phyloP scores from a whole-genome alignment of 2,888 invertebrate species.

The Gisinianus flammeolus region DNA sequence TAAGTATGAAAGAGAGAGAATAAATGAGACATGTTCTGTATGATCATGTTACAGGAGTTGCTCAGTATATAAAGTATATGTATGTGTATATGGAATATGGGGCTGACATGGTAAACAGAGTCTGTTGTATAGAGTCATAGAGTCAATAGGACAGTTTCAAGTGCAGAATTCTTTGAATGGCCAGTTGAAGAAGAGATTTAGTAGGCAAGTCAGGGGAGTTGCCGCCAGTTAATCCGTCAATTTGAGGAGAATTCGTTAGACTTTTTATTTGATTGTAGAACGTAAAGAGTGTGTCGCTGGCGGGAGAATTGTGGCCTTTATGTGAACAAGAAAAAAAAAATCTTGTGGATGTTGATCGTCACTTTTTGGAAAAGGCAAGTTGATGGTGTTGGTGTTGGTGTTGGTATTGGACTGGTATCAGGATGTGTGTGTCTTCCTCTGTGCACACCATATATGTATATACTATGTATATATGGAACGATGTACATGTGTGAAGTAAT shows the following conservation, averaged over 20 bases:
- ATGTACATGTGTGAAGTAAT: constrained; percentile 11
- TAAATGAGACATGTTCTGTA: too few relatives aligned
- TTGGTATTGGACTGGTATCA: not conserved
- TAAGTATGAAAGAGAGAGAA: too few relatives aligned
- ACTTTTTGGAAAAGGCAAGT: not conserved
- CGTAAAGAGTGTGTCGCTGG: constrained; percentile 6
- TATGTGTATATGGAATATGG: too few relatives aligned
- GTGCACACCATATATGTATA: too few relatives aligned
- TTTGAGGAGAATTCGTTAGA: constrained; percentile 22
- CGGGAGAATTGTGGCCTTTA: not conserved
- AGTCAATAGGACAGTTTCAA: too few relatives aligned
- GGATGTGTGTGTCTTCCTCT: not conserved
- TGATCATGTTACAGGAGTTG: too few relatives aligned
- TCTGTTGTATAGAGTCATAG: too few relatives aligned
- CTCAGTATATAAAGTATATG: too few relatives aligned
- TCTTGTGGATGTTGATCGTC: not conserved
- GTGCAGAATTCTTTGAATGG: too few relatives aligned
- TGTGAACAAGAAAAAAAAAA: not conserved
- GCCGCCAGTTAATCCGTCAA: constrained; percentile 28
- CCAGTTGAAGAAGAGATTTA: not conserved
- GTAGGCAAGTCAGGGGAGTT: constrained; percentile 15
- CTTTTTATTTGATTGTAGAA: constrained; percentile 31
- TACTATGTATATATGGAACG: too few relatives aligned
- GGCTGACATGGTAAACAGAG: too few relatives aligned
- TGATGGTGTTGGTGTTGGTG: not conserved